phyloP scores from a whole-genome alignment of 2,888 invertebrate species.

The Dynastes maya region DNA sequence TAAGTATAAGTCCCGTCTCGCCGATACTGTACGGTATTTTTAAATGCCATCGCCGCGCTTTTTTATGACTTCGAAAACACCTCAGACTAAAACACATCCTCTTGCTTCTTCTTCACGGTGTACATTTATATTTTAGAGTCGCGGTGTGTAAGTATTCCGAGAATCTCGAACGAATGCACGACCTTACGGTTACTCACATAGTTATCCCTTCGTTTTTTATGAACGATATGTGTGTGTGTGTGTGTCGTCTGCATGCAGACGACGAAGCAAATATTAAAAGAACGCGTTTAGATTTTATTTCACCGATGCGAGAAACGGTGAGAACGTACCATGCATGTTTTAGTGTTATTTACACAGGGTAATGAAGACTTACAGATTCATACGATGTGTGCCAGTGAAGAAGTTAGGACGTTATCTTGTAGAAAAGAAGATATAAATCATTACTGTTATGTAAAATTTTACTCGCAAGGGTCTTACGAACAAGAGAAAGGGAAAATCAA shows the following conservation, averaged over 20 bases:
- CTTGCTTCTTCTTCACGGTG: neutral
- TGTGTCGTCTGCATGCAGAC: neutral
- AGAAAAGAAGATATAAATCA: too few species aligned
- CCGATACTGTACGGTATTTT: constrained; percentile 26
- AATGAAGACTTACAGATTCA: too few species aligned
- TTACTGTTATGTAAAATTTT: too few species aligned
- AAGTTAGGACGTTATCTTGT: too few species aligned
- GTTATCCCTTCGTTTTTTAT: constrained; percentile 12
- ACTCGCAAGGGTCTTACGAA: too few species aligned
- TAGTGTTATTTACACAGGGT: neutral
- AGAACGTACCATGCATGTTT: constrained; percentile 10
- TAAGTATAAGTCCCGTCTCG: neutral
- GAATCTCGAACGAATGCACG: constrained; percentile 23
- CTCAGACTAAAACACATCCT: constrained; percentile 7
- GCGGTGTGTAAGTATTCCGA: constrained; percentile 8
- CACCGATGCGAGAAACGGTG: neutral
- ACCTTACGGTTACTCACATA: constrained; percentile 18
- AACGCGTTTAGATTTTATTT: constrained; percentile 18
- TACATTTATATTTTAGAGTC: constrained; percentile 21
- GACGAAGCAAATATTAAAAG: constrained; percentile 22
- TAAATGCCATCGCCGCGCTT: constrained; percentile 10
- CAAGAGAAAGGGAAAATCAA: too few species aligned
- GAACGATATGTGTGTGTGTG: neutral
- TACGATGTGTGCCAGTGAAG: too few species aligned
- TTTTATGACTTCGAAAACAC: constrained; percentile 14